phyloP scores from a whole-genome alignment of 2,797 vertebrate genomes.

The Crocidura indochinensis region DNA sequence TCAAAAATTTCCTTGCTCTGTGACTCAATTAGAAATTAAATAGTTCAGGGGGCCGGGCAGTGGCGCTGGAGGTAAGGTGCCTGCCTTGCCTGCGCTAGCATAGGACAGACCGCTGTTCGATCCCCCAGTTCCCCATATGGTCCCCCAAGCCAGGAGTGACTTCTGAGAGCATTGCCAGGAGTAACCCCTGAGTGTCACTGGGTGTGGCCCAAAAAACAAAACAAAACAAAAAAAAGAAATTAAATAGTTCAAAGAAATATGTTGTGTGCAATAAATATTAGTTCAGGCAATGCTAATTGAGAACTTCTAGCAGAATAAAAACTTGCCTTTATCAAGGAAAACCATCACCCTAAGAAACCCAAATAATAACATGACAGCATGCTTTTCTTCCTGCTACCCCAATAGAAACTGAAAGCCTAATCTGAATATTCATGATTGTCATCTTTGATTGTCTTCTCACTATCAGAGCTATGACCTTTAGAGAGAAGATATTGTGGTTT shows the following conservation, averaged over 20 bases:
- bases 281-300: neutral
- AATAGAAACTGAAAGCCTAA: neutral
- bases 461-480: neutral
- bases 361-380: neutral
- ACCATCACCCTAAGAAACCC: neutral
- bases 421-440: neutral
- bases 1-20: neutral
- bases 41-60: too few relatives aligned
- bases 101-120: too few relatives aligned
- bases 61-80: too few relatives aligned
- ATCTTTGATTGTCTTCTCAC: neutral
- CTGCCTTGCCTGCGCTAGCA: too few relatives aligned
- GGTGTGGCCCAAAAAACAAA: too few relatives aligned
- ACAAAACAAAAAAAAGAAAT: too few relatives aligned
- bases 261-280: neutral
- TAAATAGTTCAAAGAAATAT: neutral
- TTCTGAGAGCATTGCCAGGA: too few relatives aligned
- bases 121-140: too few relatives aligned
- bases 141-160: too few relatives aligned
- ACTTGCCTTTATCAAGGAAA: conserved; percentile 19
- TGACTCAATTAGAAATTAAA: neutral
- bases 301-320: neutral
- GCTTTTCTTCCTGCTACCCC: neutral
- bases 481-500: neutral
- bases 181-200: too few relatives aligned